Evolutionary conservation across 2,113 vertebrate genomes (phyloP), one percentile per base, ranked within the genome.

Genomic region (Orthonyx spaldingii): DNA sequence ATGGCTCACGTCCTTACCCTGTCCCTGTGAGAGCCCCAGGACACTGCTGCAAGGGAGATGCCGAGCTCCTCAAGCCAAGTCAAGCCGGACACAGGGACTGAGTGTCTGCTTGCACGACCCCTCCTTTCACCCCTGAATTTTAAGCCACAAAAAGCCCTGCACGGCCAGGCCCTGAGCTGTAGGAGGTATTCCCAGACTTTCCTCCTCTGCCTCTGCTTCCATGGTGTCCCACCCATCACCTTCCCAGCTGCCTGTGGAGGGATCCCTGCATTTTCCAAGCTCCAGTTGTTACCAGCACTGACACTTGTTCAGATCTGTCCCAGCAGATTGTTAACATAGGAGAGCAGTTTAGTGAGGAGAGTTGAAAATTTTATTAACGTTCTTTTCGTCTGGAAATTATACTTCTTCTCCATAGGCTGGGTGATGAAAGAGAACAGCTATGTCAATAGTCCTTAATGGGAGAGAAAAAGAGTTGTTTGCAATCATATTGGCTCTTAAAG

Each of bases 331-430:
- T 92, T 89, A 52, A 68, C 46, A 13, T n/a, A 75, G 79, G 32
- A 81, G 6, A 91, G 23, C 18, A 44, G 46, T 59, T 55, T 9
- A 78, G 22, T 63, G 66, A 83, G 21, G 33, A 61, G 79, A 8
- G 18, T 50, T 89, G 60, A 70, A 86, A 80, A 69, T 39, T 52
- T 50, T 68, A 86, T 78, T 93, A 64, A 68, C 1, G 6, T 78
- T 80, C 91, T 95, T 97, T 96, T 88, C 30, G 77, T 84, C 63
- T 84, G 89, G 72, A 94, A 95, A 80, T 81, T 33, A n/a, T 49
- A n/a, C 66, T 94, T 60, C 80, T 82, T 59, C 68, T 86, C 61
- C 28, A 52, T 69, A 94, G 63, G 65, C 32, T 71, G 44, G 75
- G 49, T 7, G 4, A 74, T 71, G 72, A 94, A 96, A 94, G 86